Base-by-base conservation (phyloP, 2,113 vertebrate species). In the Pelecanoides urinatrix region DNA sequence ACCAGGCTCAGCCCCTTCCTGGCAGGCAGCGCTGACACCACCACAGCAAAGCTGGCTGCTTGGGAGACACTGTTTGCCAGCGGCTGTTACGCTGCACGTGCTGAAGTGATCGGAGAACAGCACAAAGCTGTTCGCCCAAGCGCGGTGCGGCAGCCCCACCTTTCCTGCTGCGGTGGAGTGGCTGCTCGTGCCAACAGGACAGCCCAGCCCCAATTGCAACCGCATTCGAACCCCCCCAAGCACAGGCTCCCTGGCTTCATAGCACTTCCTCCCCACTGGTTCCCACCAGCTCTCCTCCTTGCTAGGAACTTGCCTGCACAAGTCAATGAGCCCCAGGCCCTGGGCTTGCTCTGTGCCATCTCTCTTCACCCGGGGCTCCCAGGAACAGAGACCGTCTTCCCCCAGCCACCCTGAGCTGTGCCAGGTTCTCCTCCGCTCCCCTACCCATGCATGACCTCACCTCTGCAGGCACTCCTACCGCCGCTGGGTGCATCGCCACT, bases 401-500 rank as follows among this genome's bases (percentile, higher is more conserved):
- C 49, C 3, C 26, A 59, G 50, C 32, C 83, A 42, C 36, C 7
- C 29, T 13, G 76, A 85, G 87, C 83, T 63, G 56, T 21, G 53
- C 45, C 53, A 70, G 78, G 50, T 13, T 75, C 71, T 89, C 44
- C 53, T 82, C 78, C 0, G 1, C 59, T 94, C 59, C 76, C 58
- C 34, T 52, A 12, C 25, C 61, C 53, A 1, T 42, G 58, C 38
- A 92, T 87, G 91, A 95, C 87, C 95, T 95, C 94, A 92, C 80
- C 89, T 95, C 91, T 79, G 94, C 94, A 95, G 89, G 58, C 95
- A 79, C 87, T 95, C 66, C 87, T 73, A 42, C 86, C 7, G 63
- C 63, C 19, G 77, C 86, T 76, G 82, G 79, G 65, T 88, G 67
- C 96, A 93, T 67, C 1, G 1, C 42, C 85, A 66, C 67, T 74